phyloP scores from a whole-genome alignment of 2,113 vertebrate species.

The Eleginops maclovinus region DNA sequence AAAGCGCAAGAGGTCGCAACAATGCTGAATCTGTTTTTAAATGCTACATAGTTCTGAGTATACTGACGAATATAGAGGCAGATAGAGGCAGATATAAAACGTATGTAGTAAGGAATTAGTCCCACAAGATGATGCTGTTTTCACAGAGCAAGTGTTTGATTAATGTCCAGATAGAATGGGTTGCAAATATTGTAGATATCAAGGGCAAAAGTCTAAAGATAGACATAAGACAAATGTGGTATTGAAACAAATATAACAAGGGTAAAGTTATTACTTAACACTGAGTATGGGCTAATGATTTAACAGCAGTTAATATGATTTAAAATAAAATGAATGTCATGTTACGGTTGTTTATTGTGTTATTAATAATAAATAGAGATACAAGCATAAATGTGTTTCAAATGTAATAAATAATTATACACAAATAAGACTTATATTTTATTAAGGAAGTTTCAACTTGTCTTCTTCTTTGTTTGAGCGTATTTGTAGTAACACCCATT shows the following conservation, averaged over 20 bases:
- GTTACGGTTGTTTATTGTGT: not conserved
- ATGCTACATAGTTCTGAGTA: not conserved
- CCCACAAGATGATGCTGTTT: constrained; percentile 63
- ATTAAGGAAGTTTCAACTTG: not conserved
- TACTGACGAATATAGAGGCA: not conserved
- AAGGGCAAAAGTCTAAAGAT: not conserved
- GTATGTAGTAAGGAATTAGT: constrained; percentile 18
- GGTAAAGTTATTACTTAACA: not conserved
- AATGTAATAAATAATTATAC: not conserved
- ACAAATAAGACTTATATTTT: not conserved
- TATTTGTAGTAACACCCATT: constrained; percentile 44
- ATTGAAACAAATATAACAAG: constrained; percentile 15
- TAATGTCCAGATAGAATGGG: not conserved
- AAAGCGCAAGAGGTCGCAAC: not conserved
- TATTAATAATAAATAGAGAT: not conserved
- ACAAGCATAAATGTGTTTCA: not conserved
- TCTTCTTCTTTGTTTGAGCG: constrained; percentile 2
- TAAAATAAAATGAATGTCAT: not conserved
- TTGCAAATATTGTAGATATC: not conserved
- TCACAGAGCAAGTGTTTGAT: not conserved
- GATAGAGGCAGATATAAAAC: not conserved
- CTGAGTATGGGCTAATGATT: not conserved
- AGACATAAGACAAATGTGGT: not conserved
- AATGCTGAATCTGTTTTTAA: not conserved
- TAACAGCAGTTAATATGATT: not conserved